Conservation (phyloP, 2,113 vertebrate species). For the Barbus barbus region DNA sequence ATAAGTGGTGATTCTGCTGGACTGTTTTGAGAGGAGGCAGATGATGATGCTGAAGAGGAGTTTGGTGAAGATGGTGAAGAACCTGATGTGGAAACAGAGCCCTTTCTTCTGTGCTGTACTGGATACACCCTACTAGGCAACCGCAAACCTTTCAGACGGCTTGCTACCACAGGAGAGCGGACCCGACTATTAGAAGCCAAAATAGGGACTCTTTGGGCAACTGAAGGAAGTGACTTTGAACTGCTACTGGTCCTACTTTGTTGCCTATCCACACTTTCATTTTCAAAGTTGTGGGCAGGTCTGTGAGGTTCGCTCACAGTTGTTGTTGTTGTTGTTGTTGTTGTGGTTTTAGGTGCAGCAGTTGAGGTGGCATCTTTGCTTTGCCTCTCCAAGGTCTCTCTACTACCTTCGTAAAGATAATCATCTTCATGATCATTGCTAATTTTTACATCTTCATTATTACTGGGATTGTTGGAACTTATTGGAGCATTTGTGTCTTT, state of each 20-base stretch:
- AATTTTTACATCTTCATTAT: slow-evolving; percentile 50
- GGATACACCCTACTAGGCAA: slow-evolving; percentile 64
- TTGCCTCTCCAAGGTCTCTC: slow-evolving; percentile 49
- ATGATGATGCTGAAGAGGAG: slow-evolving; percentile 61
- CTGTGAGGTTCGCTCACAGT: slow-evolving; percentile 64
- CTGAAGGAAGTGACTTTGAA: slow-evolving; percentile 61
- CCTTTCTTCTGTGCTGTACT: slow-evolving; percentile 68
- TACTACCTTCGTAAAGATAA: slow-evolving; percentile 53
- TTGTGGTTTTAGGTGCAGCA: slow-evolving; percentile 41
- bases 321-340: slow-evolving; percentile 28
- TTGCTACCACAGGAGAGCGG: slow-evolving; percentile 61
- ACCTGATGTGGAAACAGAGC: background rate
- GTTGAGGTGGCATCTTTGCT: slow-evolving; percentile 56
- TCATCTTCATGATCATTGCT: slow-evolving; percentile 58
- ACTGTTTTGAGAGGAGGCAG: slow-evolving; percentile 63
- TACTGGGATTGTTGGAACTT: slow-evolving; percentile 39
- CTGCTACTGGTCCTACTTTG: slow-evolving; percentile 65
- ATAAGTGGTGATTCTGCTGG: slow-evolving; percentile 61
- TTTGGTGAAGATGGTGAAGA: slow-evolving; percentile 60
- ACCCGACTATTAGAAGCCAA: slow-evolving; percentile 63
- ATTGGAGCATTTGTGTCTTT: slow-evolving; percentile 44
- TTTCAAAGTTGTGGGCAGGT: slow-evolving; percentile 64
- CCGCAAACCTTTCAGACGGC: slow-evolving; percentile 65
- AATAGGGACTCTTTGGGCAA: slow-evolving; percentile 56
- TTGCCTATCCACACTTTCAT: slow-evolving; percentile 63